Base-by-base conservation (phyloP, 1,140 invertebrate genomes). In the Trichogramma pretiosum region DNA sequence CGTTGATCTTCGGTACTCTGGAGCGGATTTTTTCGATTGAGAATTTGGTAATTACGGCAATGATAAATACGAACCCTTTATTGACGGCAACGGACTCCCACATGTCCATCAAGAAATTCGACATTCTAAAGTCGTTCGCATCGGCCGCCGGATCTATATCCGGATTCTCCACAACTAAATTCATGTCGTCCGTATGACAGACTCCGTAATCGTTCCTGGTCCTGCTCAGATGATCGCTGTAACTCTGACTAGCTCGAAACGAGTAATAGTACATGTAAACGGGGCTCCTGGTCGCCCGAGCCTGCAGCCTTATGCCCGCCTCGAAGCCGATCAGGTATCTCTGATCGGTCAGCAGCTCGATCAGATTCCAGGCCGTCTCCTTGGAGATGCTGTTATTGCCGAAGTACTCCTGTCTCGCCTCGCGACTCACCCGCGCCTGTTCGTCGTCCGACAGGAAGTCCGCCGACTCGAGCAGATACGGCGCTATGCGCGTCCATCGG, bases 131-230 rank as follows among this genome's bases (percentile, higher is more conserved):
- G 21, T 39, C 37, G 3, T 7, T 23, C 18, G 23, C 3, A 1
- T 21, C 26, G 21, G 14, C 26, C 21, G 37, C 26, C 14, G 37
- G 37, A 14, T 39, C 21, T 3, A 39, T 18, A 14, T 39, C n/a
- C n/a, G 37, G 37, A 13, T 39, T 39, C 37, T 39, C 37, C 13
- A 39, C 37, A 3, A 39, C 22, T 21, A 39, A 23, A 10, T 39
- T 39, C 37, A 39, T 39, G 13, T 39, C 37, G n/a, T 39, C 37
- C 1, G 37, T 24, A 23, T 39, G 37, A 13, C 37, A 39, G 22
- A 39, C 37, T 8, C 37, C 37, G 37, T 39, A 39, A 39, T 39
- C 21, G 18, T 39, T 39, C 0, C 5, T 21, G 2, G 37, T 39
- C 21, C 37, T 21, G 17, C 37, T 39, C 5, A 39, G 37, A n/a